These are phyloP conservation scores for Helobdella robusta DNA, from an alignment of 2,888 invertebrate genomes.

Conservation along the genomic window DNA sequence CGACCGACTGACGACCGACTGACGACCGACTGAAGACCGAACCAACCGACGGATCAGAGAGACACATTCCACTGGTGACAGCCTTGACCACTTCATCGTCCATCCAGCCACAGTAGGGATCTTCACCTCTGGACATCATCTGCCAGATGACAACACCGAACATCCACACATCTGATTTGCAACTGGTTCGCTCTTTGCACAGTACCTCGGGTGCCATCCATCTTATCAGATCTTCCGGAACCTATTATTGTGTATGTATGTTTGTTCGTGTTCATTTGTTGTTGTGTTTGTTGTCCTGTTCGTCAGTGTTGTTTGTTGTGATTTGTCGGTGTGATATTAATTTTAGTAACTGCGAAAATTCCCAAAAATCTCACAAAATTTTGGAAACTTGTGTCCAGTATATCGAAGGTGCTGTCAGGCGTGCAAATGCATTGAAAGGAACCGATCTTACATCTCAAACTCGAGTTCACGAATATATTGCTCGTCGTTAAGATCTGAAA, in stretches of 20 bases:
- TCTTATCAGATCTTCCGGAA: conserved; percentile 9
- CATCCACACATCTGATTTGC: conserved; percentile 15
- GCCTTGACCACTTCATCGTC: conserved; percentile 20
- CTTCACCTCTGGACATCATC: conserved; percentile 1
- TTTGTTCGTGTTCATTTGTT: no score
- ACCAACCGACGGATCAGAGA: conserved; percentile 21
- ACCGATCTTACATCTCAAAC: not conserved
- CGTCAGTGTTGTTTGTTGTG: not conserved
- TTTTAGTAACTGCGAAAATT: not conserved
- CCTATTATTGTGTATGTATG: no score
- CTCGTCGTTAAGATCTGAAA: conserved; percentile 17
- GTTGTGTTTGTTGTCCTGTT: no score
- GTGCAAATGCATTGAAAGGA: conserved; percentile 4
- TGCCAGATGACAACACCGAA: conserved; percentile 20
- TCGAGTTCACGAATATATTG: conserved; percentile 8
- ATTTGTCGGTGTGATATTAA: not conserved
- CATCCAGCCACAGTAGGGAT: conserved; percentile 19
- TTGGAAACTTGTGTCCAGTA: not conserved
- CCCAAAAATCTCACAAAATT: not conserved
- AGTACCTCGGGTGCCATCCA: conserved; percentile 22
- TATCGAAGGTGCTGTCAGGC: not conserved
- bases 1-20: no score
- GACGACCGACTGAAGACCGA: no score
- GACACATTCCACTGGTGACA: conserved; percentile 19
- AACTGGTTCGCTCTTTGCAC: not conserved